A percentile compares a stretch with the other conserved stretches of the same genome.
These are phyloP conservation scores for Balearica regulorum DNA, from an alignment of 2,797 vertebrate species.

Conservation along the genomic window DNA sequence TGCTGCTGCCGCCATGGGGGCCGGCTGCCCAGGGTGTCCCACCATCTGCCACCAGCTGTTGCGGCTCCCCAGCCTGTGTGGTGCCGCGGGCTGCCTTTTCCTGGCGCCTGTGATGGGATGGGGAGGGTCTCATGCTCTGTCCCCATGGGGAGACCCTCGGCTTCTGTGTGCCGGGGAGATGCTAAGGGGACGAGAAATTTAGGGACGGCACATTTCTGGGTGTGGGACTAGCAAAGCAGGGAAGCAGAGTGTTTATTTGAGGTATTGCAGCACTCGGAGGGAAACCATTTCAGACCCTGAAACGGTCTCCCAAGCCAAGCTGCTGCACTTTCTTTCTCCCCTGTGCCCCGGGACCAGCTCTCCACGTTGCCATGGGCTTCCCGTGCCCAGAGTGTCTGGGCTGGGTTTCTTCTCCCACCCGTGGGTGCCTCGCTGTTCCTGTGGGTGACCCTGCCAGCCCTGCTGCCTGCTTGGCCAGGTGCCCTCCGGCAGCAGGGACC, in stretches of 20 bases:
- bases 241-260: neutral
- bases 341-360: neutral
- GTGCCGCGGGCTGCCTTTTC: neutral
- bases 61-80: neutral
- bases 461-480: neutral
- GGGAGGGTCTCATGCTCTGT: neutral
- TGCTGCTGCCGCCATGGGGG: accelerated
- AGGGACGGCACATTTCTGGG: neutral
- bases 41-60: slow-evolving; percentile 39
- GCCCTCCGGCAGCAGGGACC: neutral
- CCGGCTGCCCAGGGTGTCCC: neutral
- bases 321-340: neutral
- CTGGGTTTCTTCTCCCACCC: neutral
- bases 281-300: neutral
- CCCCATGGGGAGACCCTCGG: neutral
- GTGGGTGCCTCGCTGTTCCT: neutral
- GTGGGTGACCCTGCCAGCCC: neutral
- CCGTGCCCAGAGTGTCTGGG: neutral
- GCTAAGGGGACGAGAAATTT: neutral
- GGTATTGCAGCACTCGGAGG: neutral
- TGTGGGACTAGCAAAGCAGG: neutral
- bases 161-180: neutral
- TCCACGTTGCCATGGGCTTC: neutral
- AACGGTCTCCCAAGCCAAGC: neutral
- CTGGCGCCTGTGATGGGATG: neutral